Evolutionary conservation across 2,888 invertebrate genomes (phyloP).

Genomic region (Amorpha juglandis): DNA sequence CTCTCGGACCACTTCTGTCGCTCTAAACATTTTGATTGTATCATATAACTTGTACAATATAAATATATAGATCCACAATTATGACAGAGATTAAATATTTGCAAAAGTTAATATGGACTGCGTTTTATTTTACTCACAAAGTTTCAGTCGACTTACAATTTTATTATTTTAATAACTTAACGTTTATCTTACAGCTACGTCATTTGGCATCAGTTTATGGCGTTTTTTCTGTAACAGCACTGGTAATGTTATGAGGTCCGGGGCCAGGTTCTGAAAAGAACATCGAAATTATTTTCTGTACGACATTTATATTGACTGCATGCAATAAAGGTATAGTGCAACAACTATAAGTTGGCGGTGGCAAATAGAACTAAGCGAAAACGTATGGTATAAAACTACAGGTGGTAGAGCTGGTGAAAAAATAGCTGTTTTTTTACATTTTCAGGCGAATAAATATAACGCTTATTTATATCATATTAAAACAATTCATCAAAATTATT

Average conservation of each 20-base stretch:
- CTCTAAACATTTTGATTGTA: slow-evolving; percentile 76
- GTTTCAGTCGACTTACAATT: slow-evolving; percentile 57
- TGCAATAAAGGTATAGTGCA: background rate
- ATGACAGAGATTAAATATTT: slow-evolving; percentile 85
- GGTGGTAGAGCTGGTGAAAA: no score
- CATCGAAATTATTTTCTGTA: background rate
- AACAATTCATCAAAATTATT: no score
- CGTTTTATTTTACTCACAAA: slow-evolving; percentile 63
- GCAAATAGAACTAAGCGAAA: no score
- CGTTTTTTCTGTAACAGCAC: slow-evolving; percentile 41
- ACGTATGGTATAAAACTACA: no score
- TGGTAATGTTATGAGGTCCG: slow-evolving; percentile 84
- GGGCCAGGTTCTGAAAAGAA: slow-evolving; percentile 79
- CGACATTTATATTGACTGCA: background rate
- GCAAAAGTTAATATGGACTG: slow-evolving; percentile 79
- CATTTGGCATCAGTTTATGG: slow-evolving; percentile 55
- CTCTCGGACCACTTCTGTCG: slow-evolving; percentile 66
- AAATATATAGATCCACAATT: slow-evolving; percentile 85
- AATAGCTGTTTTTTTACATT: no score
- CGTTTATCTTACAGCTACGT: slow-evolving; percentile 46
- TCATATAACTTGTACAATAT: slow-evolving; percentile 84
- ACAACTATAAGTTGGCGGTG: no score
- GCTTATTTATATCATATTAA: no score
- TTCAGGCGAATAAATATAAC: no score
- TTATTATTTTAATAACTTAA: slow-evolving; percentile 55